Evolutionary conservation across 2,888 invertebrate genomes (phyloP).

Genomic region (Netelia melanura): DNA sequence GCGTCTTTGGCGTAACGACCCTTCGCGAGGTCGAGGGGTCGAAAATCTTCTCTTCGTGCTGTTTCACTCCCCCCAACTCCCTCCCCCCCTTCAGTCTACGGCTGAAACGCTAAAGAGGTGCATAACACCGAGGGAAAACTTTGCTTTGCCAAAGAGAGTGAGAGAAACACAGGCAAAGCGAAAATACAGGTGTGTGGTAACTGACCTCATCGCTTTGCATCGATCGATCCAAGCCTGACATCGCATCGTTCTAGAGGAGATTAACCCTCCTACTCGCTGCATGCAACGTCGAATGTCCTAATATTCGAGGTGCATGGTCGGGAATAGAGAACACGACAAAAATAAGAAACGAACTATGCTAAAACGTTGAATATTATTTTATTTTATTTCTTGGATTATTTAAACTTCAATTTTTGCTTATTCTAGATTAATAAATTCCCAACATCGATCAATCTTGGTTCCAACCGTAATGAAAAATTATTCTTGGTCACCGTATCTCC

Average conservation of each 20-base stretch:
- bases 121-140: conserved; percentile 49
- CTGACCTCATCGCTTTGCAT: conserved; percentile 56
- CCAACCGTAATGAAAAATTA: too few relatives aligned
- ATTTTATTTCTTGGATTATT: not conserved
- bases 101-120: conserved; percentile 43
- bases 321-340: not conserved
- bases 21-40: conserved; percentile 70
- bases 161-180: conserved; percentile 10
- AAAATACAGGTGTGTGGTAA: conserved; percentile 55
- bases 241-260: conserved; percentile 50
- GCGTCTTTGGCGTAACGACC: conserved; percentile 77
- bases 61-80: conserved; percentile 21
- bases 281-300: conserved; percentile 46
- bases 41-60: conserved; percentile 65
- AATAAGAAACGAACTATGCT: not conserved
- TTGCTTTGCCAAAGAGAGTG: conserved; percentile 10
- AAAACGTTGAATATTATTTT: not conserved
- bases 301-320: conserved; percentile 9
- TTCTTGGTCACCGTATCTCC: too few relatives aligned
- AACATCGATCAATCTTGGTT: too few relatives aligned
- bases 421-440: too few relatives aligned
- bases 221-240: conserved; percentile 56
- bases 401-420: not conserved
- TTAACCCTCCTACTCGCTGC: conserved; percentile 38
- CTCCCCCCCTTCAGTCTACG: not conserved